Conservation (phyloP, 2,888 invertebrate species). For the Orchestes rusci region DNA sequence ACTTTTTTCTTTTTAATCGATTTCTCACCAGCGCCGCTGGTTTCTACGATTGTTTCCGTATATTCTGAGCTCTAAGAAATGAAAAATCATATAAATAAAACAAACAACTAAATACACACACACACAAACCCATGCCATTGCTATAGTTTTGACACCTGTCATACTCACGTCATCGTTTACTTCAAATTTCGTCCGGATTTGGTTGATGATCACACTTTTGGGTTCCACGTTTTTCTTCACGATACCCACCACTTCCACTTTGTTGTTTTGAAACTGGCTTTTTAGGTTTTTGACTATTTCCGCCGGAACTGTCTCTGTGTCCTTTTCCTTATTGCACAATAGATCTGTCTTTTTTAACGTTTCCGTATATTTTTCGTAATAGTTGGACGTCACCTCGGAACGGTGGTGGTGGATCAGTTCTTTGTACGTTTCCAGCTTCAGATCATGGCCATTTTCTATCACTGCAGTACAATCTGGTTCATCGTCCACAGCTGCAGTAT, state of each 20-base stretch:
- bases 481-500: neutral
- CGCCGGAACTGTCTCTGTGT: conserved; percentile 33
- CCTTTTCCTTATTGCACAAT: conserved; percentile 31
- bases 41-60: conserved; percentile 39
- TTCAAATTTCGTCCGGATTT: conserved; percentile 40
- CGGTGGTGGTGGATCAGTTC: conserved; percentile 32
- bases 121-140: neutral
- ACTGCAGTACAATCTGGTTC: neutral
- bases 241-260: conserved; percentile 29
- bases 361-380: conserved; percentile 32
- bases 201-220: conserved; percentile 39
- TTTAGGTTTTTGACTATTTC: conserved; percentile 36
- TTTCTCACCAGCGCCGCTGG: conserved; percentile 31
- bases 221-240: conserved; percentile 31
- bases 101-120: conserved; percentile 13
- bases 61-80: conserved; percentile 42
- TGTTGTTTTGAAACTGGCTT: conserved; percentile 33
- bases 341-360: conserved; percentile 27
- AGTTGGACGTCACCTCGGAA: conserved; percentile 29
- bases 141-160: too few species aligned
- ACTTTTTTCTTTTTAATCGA: conserved; percentile 50
- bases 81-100: conserved; percentile 29
- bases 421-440: conserved; percentile 27
- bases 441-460: neutral
- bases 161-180: conserved; percentile 31